Percentiles rank a stretch among this genome's conserved stretches.
Evolutionary conservation across 2,113 vertebrate genomes (phyloP).

Genomic region (Pseudopipra pipra): DNA sequence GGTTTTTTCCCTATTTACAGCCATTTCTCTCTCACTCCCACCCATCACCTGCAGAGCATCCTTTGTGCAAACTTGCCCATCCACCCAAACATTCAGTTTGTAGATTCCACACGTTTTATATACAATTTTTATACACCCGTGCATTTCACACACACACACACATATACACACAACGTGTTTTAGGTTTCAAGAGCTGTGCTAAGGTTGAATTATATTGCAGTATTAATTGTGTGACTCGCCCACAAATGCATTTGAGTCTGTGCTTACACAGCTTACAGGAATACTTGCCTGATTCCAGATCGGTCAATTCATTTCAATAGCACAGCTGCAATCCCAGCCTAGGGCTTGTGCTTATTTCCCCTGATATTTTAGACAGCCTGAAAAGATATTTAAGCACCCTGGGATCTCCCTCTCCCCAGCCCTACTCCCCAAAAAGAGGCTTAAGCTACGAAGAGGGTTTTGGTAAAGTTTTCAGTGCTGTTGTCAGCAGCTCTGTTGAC

Average conservation of each 20-base stretch:
- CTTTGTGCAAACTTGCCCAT: accelerated
- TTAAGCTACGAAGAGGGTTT: conserved; percentile 27
- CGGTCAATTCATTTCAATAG: not conserved
- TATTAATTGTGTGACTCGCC: not conserved
- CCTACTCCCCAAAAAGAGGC: not conserved
- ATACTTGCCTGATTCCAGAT: not conserved
- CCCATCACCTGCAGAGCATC: not conserved
- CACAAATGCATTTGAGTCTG: not conserved
- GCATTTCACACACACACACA: not conserved
- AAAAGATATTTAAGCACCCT: conserved; percentile 67
- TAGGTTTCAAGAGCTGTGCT: not conserved
- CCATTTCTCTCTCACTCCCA: not conserved
- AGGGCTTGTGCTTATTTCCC: conserved; percentile 71
- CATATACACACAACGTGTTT: not conserved
- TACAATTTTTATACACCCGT: accelerated
- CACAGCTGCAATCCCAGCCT: not conserved
- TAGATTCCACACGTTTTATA: not conserved
- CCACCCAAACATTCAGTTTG: too few relatives aligned
- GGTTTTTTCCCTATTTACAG: not conserved
- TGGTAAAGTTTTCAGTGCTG: conserved; percentile 27
- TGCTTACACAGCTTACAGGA: not conserved
- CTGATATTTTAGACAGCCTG: conserved; percentile 65
- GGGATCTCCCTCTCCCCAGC: conserved; percentile 29
- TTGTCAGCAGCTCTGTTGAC: conserved; percentile 62
- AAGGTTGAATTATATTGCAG: not conserved